Evolutionary conservation across 2,888 invertebrate species (phyloP).

Genomic region (Orthosia gothica): DNA sequence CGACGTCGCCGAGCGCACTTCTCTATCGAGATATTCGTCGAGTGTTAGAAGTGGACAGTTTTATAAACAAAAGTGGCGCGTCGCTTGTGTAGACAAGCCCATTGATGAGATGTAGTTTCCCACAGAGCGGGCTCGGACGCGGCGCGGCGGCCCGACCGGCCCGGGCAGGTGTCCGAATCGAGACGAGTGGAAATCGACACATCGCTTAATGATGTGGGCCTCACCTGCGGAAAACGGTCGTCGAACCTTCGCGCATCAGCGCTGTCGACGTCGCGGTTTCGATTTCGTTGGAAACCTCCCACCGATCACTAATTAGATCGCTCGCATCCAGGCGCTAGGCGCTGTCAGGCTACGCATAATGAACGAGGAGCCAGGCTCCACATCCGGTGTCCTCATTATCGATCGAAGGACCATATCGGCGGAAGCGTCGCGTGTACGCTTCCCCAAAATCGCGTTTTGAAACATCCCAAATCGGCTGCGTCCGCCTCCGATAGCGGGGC

Average conservation of each 20-base stretch:
- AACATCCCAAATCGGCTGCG: constrained; percentile 82
- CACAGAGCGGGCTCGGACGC: constrained; percentile 75
- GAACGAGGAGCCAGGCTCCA: constrained; percentile 72
- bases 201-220: constrained; percentile 76
- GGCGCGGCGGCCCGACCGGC: constrained; percentile 72
- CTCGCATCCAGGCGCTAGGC: constrained; percentile 73
- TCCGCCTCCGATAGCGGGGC: constrained; percentile 83
- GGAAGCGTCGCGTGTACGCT: constrained; percentile 82
- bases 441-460: constrained; percentile 84
- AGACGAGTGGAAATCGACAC: constrained; percentile 80
- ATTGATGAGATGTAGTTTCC: constrained; percentile 87
- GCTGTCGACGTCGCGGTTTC: constrained; percentile 76
- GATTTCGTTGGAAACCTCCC: constrained; percentile 79
- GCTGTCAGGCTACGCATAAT: constrained; percentile 75
- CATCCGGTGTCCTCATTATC: constrained; percentile 78
- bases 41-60: constrained; percentile 89
- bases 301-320: constrained; percentile 76
- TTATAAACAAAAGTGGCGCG: constrained; percentile 88
- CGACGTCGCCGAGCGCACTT: constrained; percentile 75
- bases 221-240: constrained; percentile 79
- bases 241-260: constrained; percentile 73
- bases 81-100: constrained; percentile 82
- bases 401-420: constrained; percentile 79
- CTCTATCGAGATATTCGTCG: constrained; percentile 81
- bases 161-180: constrained; percentile 83